Conservation (phyloP, 2,113 vertebrate genomes). For the Rhinolophus ferrumequinum region DNA sequence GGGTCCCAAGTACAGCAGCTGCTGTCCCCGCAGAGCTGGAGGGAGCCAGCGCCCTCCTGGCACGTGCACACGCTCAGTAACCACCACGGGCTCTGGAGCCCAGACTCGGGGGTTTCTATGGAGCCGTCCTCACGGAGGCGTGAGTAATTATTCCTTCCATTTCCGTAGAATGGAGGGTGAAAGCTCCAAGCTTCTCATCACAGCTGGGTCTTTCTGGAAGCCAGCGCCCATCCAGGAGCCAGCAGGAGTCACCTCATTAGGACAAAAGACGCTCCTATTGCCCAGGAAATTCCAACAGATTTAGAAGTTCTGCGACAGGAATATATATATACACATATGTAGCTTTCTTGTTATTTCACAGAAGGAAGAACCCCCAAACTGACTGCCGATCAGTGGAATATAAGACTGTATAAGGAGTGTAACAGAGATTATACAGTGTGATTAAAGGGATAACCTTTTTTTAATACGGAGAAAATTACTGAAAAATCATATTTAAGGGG, state of each 20-base stretch:
- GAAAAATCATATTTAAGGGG: constrained; percentile 15
- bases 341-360: not conserved
- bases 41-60: not conserved
- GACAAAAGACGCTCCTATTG: not conserved
- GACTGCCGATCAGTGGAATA: not conserved
- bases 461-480: constrained; percentile 12
- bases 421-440: not conserved
- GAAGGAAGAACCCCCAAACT: not conserved
- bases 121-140: not conserved
- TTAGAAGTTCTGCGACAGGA: not conserved
- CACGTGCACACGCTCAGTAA: not conserved
- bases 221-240: not conserved
- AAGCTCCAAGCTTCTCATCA: not conserved
- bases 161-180: not conserved
- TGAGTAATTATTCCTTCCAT: not conserved
- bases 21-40: not conserved
- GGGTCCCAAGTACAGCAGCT: not conserved
- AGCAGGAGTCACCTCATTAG: not conserved
- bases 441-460: not conserved
- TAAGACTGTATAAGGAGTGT: not conserved
- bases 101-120: not conserved
- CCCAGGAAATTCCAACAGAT: not conserved
- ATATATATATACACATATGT: no score
- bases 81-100: not conserved
- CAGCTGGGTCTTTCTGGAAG: not conserved